These are phyloP conservation scores for Rhopalosiphum nymphaeae DNA, from an alignment of 2,888 invertebrate species.

Conservation along the genomic window DNA sequence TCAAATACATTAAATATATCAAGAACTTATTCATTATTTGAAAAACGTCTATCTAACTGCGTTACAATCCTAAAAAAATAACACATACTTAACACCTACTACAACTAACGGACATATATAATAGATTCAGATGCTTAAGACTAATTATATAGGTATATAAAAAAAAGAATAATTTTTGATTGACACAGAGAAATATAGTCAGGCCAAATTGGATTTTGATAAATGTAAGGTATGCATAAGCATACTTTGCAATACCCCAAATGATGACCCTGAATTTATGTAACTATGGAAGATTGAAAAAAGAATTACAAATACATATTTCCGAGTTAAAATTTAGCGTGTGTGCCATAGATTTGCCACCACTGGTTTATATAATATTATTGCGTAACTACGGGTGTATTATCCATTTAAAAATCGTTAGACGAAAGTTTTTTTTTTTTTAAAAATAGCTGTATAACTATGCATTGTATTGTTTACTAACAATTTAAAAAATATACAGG, in stretches of 20 bases:
- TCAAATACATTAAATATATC: constrained; percentile 38
- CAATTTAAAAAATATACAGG: neutral
- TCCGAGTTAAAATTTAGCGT: neutral
- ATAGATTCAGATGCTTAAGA: too few relatives aligned
- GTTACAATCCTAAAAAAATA: constrained; percentile 30
- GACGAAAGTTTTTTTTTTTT: neutral
- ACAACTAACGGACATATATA: too few relatives aligned
- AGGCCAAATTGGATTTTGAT: too few relatives aligned
- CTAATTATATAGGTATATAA: too few relatives aligned
- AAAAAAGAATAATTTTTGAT: too few relatives aligned
- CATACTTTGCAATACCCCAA: too few relatives aligned
- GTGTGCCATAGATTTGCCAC: neutral
- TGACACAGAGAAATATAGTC: too few relatives aligned
- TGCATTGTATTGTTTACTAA: neutral
- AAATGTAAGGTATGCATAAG: too few relatives aligned
- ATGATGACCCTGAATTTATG: too few relatives aligned
- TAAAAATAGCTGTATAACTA: neutral
- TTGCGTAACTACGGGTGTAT: neutral
- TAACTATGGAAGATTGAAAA: neutral
- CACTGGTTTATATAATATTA: neutral
- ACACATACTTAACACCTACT: too few relatives aligned
- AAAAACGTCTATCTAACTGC: constrained; percentile 7
- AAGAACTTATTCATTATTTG: neutral
- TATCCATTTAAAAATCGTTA: neutral
- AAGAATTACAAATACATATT: neutral